Percentiles rank a stretch among this genome's conserved stretches.
Conservation (phyloP, 2,888 invertebrate genomes). For the Dichetophora obliterata region DNA sequence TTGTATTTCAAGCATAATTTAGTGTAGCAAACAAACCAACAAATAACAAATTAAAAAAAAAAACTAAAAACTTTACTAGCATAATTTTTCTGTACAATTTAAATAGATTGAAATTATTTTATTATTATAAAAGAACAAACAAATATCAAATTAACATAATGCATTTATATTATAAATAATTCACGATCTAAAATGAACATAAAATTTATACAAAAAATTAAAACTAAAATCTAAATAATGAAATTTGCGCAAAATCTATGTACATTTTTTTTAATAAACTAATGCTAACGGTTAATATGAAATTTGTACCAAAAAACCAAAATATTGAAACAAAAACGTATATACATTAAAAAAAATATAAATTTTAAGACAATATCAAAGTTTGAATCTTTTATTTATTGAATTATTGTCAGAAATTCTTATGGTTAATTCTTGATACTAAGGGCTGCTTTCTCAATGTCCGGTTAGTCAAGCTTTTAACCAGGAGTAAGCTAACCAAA, state of each 20-base stretch:
- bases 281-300: slow-evolving; percentile 19
- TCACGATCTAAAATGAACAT: slow-evolving; percentile 38
- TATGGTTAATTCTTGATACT: too few species aligned
- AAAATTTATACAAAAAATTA: slow-evolving; percentile 54
- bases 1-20: neutral
- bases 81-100: slow-evolving; percentile 56
- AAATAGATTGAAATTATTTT: slow-evolving; percentile 41
- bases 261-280: neutral
- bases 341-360: slow-evolving; percentile 24
- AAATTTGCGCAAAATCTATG: slow-evolving; percentile 10
- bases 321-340: slow-evolving; percentile 30
- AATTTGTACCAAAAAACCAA: slow-evolving; percentile 49
- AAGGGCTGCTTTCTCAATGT: too few species aligned
- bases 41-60: slow-evolving; percentile 1
- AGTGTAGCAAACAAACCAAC: slow-evolving; percentile 3
- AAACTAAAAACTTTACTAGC: slow-evolving; percentile 21
- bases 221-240: slow-evolving; percentile 15
- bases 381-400: neutral
- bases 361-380: neutral
- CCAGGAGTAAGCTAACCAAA: too few species aligned
- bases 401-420: too few species aligned
- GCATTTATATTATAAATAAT: slow-evolving; percentile 31
- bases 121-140: slow-evolving; percentile 29
- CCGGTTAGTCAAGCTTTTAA: too few species aligned
- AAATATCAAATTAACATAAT: slow-evolving; percentile 10